phyloP scores from a whole-genome alignment of 1,140 invertebrate species.

The Drosophila ambigua region DNA sequence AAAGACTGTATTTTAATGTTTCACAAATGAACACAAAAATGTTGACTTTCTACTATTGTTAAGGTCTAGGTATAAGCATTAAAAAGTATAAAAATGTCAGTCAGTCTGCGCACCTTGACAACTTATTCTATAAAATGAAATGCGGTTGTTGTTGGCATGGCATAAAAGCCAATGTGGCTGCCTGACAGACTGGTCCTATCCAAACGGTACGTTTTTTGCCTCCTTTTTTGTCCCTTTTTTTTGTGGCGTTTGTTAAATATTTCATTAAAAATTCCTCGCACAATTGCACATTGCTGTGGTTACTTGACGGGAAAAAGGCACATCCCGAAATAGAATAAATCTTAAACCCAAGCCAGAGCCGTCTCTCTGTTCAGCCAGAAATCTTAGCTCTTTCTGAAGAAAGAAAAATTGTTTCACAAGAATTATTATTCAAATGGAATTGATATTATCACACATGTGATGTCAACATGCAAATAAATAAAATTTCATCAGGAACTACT shows the following conservation, averaged over 20 bases:
- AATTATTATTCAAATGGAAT: constrained; percentile 14
- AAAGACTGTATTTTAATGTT: no score
- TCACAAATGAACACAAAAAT: no score
- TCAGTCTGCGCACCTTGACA: constrained; percentile 25
- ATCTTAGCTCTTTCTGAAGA: no score
- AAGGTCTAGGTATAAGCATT: constrained; percentile 14
- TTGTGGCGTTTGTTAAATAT: constrained; percentile 39
- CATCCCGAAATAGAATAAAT: constrained; percentile 11
- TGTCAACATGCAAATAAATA: constrained; percentile 10
- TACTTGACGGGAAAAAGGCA: constrained; percentile 2
- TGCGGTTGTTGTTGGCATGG: constrained; percentile 22
- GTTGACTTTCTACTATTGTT: no score
- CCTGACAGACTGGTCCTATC: constrained; percentile 8
- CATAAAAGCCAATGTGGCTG: constrained; percentile 3
- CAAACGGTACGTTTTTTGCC: constrained; percentile 6
- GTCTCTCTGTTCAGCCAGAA: neutral
- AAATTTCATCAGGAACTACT: neutral
- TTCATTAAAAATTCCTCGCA: constrained; percentile 69
- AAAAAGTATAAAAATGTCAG: constrained; percentile 43
- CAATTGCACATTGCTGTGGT: constrained; percentile 47
- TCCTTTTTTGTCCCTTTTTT: constrained; percentile 4
- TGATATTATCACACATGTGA: constrained; percentile 1
- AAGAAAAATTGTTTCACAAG: no score
- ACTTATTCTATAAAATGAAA: constrained; percentile 50
- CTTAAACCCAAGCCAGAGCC: neutral